phyloP scores from a whole-genome alignment of 1,140 invertebrate genomes.

The Acromyrmex heyeri region DNA sequence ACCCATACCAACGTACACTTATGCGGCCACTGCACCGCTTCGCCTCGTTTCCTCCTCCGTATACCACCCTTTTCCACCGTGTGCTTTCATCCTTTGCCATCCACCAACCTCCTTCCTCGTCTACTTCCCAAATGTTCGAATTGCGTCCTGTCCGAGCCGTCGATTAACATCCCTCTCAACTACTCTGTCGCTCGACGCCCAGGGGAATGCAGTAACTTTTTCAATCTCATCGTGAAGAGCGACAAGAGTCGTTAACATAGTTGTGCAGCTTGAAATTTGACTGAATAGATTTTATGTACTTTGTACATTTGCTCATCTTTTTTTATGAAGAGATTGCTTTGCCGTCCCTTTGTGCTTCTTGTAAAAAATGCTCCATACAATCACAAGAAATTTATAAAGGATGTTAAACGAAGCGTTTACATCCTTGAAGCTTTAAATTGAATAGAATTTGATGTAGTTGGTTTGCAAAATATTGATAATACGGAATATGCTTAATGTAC shows the following conservation, averaged over 20 bases:
- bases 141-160: conserved; percentile 49
- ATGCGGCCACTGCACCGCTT: conserved; percentile 38
- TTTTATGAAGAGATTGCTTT: not conserved
- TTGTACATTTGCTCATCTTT: conserved; percentile 34
- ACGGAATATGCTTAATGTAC: not conserved
- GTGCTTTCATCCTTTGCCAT: conserved; percentile 12
- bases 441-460: conserved; percentile 5
- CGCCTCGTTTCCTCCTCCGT: conserved; percentile 15
- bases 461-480: conserved; percentile 33
- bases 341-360: not conserved
- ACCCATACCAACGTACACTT: conserved; percentile 38
- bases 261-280: conserved; percentile 40
- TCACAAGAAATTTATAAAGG: conserved; percentile 31
- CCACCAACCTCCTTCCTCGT: conserved; percentile 36
- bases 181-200: conserved; percentile 43
- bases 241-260: conserved; percentile 57
- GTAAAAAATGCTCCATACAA: conserved; percentile 5
- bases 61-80: not conserved
- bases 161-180: conserved; percentile 59
- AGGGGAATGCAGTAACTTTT: conserved; percentile 50
- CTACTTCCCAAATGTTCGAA: conserved; percentile 60
- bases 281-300: conserved; percentile 42
- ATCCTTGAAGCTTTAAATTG: not conserved
- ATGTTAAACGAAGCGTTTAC: conserved; percentile 4
- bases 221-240: conserved; percentile 55